Conservation (phyloP, 2,113 vertebrate species). For the Tympanuchus pallidicinctus region DNA sequence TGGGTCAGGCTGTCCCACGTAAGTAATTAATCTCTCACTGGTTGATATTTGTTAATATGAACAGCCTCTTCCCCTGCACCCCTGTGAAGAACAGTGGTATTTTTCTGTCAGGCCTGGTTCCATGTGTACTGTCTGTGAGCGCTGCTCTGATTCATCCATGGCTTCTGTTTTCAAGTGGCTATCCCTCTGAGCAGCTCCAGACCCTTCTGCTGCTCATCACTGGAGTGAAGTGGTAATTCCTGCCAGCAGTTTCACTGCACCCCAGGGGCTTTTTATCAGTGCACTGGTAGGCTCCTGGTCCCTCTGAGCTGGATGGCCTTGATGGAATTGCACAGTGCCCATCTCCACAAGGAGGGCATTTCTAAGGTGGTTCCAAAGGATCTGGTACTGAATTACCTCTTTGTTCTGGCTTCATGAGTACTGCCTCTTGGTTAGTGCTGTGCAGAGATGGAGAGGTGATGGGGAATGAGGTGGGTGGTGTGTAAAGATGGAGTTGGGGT, state of each 20-base stretch:
- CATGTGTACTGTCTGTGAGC: rapidly evolving
- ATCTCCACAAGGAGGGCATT: background rate
- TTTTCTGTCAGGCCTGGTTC: background rate
- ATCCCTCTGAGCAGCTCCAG: slow-evolving; percentile 22
- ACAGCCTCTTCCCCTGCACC: background rate
- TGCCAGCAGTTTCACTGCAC: slow-evolving; percentile 22
- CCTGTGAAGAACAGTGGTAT: background rate
- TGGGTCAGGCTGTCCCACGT: background rate
- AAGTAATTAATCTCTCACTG: background rate
- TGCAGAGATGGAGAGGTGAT: background rate
- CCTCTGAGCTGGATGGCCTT: background rate
- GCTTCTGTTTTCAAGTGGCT: slow-evolving; percentile 31
- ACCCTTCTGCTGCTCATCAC: background rate
- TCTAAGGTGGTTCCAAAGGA: background rate
- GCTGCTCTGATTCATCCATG: background rate
- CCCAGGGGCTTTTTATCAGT: slow-evolving; percentile 12
- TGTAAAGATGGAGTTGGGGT: background rate
- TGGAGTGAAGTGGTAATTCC: background rate
- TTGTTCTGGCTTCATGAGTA: background rate
- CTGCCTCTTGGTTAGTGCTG: background rate
- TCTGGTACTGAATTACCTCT: background rate
- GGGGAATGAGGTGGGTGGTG: background rate
- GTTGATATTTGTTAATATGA: background rate
- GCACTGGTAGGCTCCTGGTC: background rate
- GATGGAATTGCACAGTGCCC: background rate